phyloP scores from a whole-genome alignment of 2,797 vertebrate species.

The Sorex maritimensis region DNA sequence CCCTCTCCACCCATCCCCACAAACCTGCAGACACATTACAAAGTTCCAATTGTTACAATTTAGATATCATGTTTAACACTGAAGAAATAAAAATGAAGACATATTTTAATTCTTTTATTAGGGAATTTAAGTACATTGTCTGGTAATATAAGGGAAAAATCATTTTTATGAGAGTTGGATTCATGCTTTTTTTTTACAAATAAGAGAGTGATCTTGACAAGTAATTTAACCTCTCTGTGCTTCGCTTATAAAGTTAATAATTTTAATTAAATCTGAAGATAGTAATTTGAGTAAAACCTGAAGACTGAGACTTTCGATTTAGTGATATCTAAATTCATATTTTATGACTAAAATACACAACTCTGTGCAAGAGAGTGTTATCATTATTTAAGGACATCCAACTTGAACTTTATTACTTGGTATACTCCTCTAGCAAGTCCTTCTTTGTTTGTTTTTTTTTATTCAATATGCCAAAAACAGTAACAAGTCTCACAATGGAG shows the following conservation, averaged over 20 bases:
- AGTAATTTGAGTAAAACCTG: not conserved
- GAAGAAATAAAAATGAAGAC: no score
- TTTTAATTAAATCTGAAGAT: not conserved
- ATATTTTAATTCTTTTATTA: not conserved
- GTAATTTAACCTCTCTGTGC: not conserved
- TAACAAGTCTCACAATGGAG: not conserved
- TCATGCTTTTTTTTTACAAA: constrained; percentile 38
- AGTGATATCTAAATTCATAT: not conserved
- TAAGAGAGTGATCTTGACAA: constrained; percentile 22
- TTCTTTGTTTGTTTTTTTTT: no score
- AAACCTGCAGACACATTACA: no score
- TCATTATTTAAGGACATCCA: constrained; percentile 30
- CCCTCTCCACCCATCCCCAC: no score
- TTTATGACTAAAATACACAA: not conserved
- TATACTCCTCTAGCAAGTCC: no score
- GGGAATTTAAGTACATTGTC: not conserved
- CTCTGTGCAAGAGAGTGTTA: constrained; percentile 46
- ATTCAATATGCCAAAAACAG: no score
- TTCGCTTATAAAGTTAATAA: constrained; percentile 12
- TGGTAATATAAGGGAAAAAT: no score
- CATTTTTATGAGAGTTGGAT: not conserved
- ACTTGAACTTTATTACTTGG: not conserved
- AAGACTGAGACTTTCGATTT: not conserved
- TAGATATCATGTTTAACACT: no score
- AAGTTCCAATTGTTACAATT: no score